A percentile compares a stretch with the other conserved stretches of the same genome.
Evolutionary conservation across 2,113 vertebrate species (phyloP).

Genomic region (Bucco capensis): DNA sequence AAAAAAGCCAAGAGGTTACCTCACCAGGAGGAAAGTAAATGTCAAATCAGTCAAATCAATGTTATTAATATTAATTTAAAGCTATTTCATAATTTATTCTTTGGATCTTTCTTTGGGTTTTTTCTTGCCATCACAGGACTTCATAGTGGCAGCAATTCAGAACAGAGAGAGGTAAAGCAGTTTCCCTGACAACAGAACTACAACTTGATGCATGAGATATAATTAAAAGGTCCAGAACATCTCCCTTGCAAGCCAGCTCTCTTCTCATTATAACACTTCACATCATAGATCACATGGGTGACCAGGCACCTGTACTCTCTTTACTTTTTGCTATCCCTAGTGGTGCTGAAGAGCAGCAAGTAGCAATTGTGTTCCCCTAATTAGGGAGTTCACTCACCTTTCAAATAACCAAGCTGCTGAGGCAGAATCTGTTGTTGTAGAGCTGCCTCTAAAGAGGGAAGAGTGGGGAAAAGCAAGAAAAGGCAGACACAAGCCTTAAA

Average conservation of each 20-base stretch:
- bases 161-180: neutral
- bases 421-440: neutral
- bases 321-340: neutral
- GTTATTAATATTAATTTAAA: slow-evolving; percentile 27
- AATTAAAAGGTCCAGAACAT: slow-evolving; percentile 26
- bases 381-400: neutral
- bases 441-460: neutral
- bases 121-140: neutral
- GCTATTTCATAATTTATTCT: neutral
- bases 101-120: neutral
- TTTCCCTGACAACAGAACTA: slow-evolving; percentile 31
- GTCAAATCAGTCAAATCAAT: neutral
- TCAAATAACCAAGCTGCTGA: slow-evolving; percentile 4
- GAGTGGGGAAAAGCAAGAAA: neutral
- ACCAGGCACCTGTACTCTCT: neutral
- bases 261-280: neutral
- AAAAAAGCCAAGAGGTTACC: neutral
- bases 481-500: neutral
- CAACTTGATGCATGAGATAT: neutral
- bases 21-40: neutral
- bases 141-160: neutral
- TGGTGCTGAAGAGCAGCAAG: neutral
- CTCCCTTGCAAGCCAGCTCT: slow-evolving; percentile 4
- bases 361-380: neutral
- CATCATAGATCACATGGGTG: neutral